These are phyloP conservation scores for Microcaecilia unicolor DNA, from an alignment of 2,797 vertebrate genomes.

Conservation along the genomic window DNA sequence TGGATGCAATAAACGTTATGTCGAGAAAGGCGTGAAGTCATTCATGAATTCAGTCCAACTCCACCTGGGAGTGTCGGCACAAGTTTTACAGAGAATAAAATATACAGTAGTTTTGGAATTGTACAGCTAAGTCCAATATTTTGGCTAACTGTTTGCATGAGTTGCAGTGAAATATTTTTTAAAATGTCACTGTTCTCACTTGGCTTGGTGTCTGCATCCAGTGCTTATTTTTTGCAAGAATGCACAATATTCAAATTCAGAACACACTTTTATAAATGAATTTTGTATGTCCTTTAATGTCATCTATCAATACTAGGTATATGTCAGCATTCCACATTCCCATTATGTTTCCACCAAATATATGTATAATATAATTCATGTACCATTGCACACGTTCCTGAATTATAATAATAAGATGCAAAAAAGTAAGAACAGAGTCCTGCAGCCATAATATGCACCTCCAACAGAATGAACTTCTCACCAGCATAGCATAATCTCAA, in stretches of 20 bases:
- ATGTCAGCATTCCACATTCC: constrained; percentile 21
- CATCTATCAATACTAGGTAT: no score
- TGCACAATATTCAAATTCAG: constrained; percentile 22
- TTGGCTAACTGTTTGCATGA: constrained; percentile 39
- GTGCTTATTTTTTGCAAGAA: constrained; percentile 24
- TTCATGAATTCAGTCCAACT: constrained; percentile 13
- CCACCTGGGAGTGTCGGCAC: constrained; percentile 26
- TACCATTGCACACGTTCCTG: constrained; percentile 21
- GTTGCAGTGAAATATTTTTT: constrained; percentile 39
- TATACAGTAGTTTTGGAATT: constrained; percentile 29
- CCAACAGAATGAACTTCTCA: constrained; percentile 30
- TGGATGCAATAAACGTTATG: constrained; percentile 46
- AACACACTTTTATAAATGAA: constrained; percentile 28
- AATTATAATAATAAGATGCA: constrained; percentile 22
- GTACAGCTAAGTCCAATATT: constrained; percentile 28
- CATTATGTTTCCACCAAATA: constrained; percentile 18
- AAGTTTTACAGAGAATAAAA: constrained; percentile 8
- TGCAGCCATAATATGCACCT: background rate
- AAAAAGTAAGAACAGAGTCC: constrained; percentile 17
- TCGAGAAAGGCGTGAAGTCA: constrained; percentile 21
- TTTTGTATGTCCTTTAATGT: no score
- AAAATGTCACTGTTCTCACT: constrained; percentile 41
- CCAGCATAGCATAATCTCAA: constrained; percentile 38
- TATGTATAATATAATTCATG: constrained; percentile 20
- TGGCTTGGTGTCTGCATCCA: constrained; percentile 36